phyloP scores from a whole-genome alignment of 2,888 invertebrate genomes.

The Meliscaeva auricollis region DNA sequence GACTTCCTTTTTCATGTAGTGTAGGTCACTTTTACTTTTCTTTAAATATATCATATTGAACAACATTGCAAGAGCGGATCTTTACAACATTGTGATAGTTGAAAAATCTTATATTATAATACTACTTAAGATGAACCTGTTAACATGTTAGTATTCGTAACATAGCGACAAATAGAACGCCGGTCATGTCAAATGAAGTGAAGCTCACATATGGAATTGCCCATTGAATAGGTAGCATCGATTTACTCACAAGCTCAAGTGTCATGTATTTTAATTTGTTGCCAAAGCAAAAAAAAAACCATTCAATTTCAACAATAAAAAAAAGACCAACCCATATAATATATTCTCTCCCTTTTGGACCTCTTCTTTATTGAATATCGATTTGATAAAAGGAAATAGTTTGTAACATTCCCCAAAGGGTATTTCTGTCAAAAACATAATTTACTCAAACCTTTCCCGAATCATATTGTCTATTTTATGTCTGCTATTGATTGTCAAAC shows the following conservation, averaged over 20 bases:
- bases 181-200: no score
- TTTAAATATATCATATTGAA: no score
- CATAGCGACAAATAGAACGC: no score
- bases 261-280: neutral
- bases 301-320: conserved; percentile 10
- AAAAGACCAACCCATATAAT: neutral
- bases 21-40: no score
- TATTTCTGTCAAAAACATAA: conserved; percentile 34
- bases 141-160: no score
- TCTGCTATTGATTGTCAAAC: conserved; percentile 26
- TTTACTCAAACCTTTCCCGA: conserved; percentile 25
- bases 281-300: neutral
- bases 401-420: conserved; percentile 16
- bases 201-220: no score
- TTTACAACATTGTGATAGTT: no score
- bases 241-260: neutral
- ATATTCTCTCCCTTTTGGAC: neutral
- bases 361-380: conserved; percentile 11
- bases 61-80: no score
- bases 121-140: no score
- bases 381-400: conserved; percentile 29
- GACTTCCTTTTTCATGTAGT: no score
- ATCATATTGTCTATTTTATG: conserved; percentile 38
- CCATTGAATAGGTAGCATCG: no score
- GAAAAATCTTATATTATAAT: no score